Conservation (phyloP, 2,113 vertebrate species). For the Onychostoma macrolepis region DNA sequence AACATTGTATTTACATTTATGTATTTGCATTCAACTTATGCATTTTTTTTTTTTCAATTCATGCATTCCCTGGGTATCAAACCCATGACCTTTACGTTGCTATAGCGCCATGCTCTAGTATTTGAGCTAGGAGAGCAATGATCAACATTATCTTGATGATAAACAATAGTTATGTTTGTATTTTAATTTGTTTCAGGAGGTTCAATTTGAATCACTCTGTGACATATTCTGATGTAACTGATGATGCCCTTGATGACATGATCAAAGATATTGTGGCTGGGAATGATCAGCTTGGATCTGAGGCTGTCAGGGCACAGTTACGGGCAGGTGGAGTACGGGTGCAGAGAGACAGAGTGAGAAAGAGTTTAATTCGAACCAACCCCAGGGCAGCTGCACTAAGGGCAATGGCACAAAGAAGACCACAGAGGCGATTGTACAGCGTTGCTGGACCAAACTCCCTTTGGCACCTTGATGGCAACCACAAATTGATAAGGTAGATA, state of each 20-base stretch:
- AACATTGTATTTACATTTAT: too few relatives aligned
- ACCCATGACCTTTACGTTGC: too few relatives aligned
- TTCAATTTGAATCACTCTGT: neutral
- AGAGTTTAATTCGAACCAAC: neutral
- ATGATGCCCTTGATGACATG: neutral
- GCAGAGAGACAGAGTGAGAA: neutral
- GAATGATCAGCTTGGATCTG: slow-evolving; percentile 27
- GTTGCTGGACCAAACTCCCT: slow-evolving; percentile 21
- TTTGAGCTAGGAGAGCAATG: neutral
- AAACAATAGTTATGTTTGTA: neutral
- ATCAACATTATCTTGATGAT: slow-evolving; percentile 3
- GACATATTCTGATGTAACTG: too few relatives aligned
- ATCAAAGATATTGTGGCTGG: neutral
- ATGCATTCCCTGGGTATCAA: too few relatives aligned
- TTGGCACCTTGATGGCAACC: slow-evolving; percentile 22
- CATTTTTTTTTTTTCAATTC: too few relatives aligned
- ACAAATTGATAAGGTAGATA: slow-evolving; percentile 21
- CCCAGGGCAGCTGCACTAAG: slow-evolving; percentile 30
- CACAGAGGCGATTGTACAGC: neutral
- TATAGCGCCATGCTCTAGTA: neutral
- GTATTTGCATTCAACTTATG: too few relatives aligned
- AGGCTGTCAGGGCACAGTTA: slow-evolving; percentile 27
- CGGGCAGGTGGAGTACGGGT: neutral
- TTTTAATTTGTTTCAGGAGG: neutral
- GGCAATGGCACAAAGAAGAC: slow-evolving; percentile 11